phyloP scores from a whole-genome alignment of 2,113 vertebrate species.

The Perca fluviatilis region DNA sequence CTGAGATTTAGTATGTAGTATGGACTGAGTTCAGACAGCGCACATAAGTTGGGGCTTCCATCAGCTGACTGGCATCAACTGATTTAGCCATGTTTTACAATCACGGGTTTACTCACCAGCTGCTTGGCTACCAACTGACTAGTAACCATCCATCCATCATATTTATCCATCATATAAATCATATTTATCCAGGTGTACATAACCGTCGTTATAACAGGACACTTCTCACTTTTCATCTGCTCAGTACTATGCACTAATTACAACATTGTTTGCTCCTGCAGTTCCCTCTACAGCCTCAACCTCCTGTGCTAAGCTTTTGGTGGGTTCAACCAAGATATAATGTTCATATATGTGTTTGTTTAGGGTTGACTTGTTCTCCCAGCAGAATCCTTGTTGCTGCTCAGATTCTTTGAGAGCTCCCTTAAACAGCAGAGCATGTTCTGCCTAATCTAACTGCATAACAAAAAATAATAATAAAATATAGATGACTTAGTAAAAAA shows the following conservation, averaged over 20 bases:
- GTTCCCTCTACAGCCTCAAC: neutral
- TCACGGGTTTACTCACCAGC: too few relatives aligned
- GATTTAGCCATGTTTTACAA: neutral
- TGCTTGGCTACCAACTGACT: too few relatives aligned
- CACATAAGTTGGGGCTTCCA: neutral
- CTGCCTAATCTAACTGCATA: neutral
- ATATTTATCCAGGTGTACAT: too few relatives aligned
- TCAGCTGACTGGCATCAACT: neutral
- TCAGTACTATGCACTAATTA: neutral
- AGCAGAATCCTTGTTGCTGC: neutral
- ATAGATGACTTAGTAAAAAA: neutral
- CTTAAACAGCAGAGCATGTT: neutral
- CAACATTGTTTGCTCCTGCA: neutral
- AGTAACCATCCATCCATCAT: too few relatives aligned
- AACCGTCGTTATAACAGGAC: neutral
- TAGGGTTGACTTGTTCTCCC: neutral
- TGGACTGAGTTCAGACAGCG: too few relatives aligned
- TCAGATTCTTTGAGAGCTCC: neutral
- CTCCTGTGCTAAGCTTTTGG: neutral
- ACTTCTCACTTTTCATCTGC: slow-evolving; percentile 2
- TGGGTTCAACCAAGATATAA: too few relatives aligned
- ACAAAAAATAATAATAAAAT: too few relatives aligned
- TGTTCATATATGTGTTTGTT: neutral
- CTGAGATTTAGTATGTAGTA: neutral
- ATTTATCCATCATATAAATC: too few relatives aligned